Conservation (phyloP, 2,113 vertebrate species). For the Silurus meridionalis region DNA sequence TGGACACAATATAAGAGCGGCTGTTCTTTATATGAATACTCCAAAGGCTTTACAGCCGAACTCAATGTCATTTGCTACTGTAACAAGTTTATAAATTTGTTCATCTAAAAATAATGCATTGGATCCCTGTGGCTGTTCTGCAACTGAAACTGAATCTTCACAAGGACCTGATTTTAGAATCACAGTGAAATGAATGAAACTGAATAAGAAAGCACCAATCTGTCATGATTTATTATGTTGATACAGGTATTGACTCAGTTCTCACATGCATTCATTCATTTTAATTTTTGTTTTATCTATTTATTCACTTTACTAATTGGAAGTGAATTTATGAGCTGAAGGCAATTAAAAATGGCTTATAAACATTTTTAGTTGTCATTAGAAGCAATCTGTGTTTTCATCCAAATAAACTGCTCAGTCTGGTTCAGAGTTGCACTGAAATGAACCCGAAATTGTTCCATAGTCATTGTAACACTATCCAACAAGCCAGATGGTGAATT, state of each 20-base stretch:
- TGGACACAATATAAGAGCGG: background rate
- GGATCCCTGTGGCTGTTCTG: background rate
- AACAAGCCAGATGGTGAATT: background rate
- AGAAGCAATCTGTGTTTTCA: background rate
- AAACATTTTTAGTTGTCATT: background rate
- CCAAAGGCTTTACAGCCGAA: background rate
- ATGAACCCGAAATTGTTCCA: background rate
- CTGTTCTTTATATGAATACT: conserved; percentile 8
- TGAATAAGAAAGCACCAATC: background rate
- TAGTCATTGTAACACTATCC: background rate
- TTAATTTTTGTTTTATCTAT: background rate
- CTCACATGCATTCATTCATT: background rate
- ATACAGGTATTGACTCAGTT: background rate
- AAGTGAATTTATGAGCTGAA: background rate
- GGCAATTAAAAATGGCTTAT: background rate
- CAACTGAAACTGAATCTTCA: background rate
- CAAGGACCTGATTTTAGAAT: background rate
- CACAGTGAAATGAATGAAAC: background rate
- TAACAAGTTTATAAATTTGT: conserved; percentile 12
- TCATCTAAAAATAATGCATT: conserved; percentile 7
- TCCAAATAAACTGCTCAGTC: background rate
- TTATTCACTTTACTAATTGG: background rate
- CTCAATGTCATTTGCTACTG: conserved; percentile 13
- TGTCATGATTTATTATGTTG: background rate
- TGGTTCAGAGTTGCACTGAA: background rate